Percentiles rank a stretch among this genome's conserved stretches.
phyloP scores from a whole-genome alignment of 2,113 vertebrate species.

The Prinia subflava region DNA sequence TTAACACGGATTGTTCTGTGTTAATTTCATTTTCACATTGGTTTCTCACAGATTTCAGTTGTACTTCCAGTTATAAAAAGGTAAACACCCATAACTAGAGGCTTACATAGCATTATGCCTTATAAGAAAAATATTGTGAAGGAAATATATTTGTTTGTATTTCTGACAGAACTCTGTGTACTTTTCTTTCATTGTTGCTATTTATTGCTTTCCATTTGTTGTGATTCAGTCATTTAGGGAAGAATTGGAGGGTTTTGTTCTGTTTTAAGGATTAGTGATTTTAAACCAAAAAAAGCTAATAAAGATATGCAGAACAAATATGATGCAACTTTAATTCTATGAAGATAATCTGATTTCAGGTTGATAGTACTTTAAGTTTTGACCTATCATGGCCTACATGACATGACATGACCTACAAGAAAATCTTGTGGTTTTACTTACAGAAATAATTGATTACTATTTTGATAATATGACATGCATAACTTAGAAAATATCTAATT shows the following conservation, averaged over 20 bases:
- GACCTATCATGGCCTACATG: neutral
- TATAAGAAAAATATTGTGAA: neutral
- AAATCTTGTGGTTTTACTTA: neutral
- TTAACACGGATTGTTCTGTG: neutral
- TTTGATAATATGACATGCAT: neutral
- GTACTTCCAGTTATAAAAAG: neutral
- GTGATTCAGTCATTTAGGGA: neutral
- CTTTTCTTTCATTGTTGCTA: neutral
- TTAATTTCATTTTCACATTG: neutral
- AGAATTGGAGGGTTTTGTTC: fast-evolving
- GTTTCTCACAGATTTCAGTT: neutral
- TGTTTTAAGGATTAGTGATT: neutral
- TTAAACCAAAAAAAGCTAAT: neutral
- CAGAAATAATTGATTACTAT: neutral
- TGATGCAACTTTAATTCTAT: neutral
- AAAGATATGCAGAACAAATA: neutral
- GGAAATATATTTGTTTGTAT: neutral
- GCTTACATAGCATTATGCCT: neutral
- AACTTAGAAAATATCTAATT: neutral
- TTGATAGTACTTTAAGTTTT: neutral
- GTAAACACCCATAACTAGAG: neutral
- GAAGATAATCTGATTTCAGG: neutral
- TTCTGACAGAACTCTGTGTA: neutral
- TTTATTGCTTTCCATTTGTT: neutral
- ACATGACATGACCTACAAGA: neutral